A percentile compares a stretch with the other conserved stretches of the same genome.
phyloP scores from a whole-genome alignment of 1,140 invertebrate species.

The Zaprionus ghesquierei region DNA sequence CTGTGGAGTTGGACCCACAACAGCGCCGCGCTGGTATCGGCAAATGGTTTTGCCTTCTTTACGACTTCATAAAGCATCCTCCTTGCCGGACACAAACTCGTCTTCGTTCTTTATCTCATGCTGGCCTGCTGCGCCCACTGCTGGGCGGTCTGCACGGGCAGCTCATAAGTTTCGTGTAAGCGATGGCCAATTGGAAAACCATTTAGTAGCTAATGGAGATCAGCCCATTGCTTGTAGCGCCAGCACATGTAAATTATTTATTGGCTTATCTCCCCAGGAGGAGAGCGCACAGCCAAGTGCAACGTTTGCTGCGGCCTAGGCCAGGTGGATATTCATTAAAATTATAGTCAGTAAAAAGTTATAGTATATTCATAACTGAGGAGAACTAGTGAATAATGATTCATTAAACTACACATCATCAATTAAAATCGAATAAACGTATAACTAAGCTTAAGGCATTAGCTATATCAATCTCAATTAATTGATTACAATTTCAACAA shows the following conservation, averaged over 20 bases:
- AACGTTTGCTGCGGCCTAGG: background rate
- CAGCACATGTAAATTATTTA: slow-evolving; percentile 54
- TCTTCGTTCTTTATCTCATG: background rate
- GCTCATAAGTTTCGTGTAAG: slow-evolving; percentile 15
- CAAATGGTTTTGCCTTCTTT: slow-evolving; percentile 36
- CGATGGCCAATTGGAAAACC: slow-evolving; percentile 52
- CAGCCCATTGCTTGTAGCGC: slow-evolving; percentile 75
- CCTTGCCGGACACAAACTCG: background rate
- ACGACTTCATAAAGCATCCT: slow-evolving; percentile 56
- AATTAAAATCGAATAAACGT: too few species aligned
- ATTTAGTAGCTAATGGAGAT: slow-evolving; percentile 72
- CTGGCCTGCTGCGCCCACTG: slow-evolving; percentile 2
- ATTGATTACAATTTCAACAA: too few species aligned
- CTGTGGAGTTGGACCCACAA: background rate
- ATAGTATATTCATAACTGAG: too few species aligned
- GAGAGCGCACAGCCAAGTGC: background rate
- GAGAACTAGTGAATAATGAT: too few species aligned
- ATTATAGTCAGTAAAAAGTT: background rate
- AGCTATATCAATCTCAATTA: too few species aligned
- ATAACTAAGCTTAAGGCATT: too few species aligned
- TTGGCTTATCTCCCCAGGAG: background rate
- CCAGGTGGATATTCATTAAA: slow-evolving; percentile 36
- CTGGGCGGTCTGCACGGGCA: slow-evolving; percentile 10
- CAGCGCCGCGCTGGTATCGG: background rate
- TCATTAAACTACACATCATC: too few species aligned